These are phyloP conservation scores for Agrilus cyanescens DNA, from an alignment of 2,888 invertebrate genomes.

Conservation along the genomic window DNA sequence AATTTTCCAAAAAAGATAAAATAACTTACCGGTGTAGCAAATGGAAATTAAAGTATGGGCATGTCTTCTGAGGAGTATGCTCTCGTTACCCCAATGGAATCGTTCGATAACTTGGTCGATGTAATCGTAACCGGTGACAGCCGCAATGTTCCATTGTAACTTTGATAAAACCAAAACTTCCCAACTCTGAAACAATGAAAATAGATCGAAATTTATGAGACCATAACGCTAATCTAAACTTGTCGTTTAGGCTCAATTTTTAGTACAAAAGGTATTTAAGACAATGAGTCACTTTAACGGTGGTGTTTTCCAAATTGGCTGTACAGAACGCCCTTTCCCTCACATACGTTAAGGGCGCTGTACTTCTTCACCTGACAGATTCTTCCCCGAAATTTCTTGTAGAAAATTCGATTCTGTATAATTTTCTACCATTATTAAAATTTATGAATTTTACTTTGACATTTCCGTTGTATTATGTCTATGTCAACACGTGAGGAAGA, in stretches of 20 bases:
- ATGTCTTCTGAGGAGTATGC: conserved; percentile 54
- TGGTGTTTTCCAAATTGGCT: too few species aligned
- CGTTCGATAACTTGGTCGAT: conserved; percentile 67
- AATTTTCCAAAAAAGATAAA: conserved; percentile 7
- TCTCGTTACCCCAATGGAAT: conserved; percentile 47
- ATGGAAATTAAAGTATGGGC: conserved; percentile 66
- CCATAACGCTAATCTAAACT: too few species aligned
- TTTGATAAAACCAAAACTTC: conserved; percentile 64
- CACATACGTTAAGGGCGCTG: too few species aligned
- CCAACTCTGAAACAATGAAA: conserved; percentile 52
- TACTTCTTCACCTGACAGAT: too few species aligned
- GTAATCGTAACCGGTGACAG: conserved; percentile 72
- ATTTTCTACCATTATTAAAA: not conserved
- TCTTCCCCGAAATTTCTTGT: too few species aligned
- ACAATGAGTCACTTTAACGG: too few species aligned
- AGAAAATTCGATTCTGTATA: too few species aligned
- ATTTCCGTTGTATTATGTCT: too few species aligned
- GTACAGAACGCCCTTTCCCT: not conserved
- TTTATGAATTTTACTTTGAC: too few species aligned
- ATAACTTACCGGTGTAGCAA: conserved; percentile 62
- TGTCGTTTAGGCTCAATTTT: too few species aligned
- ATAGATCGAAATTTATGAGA: too few species aligned
- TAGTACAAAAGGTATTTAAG: not conserved
- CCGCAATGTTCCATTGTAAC: conserved; percentile 68
- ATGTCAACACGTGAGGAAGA: too few species aligned